Conservation (phyloP, 1,140 invertebrate genomes). For the Micrasema minimum region DNA sequence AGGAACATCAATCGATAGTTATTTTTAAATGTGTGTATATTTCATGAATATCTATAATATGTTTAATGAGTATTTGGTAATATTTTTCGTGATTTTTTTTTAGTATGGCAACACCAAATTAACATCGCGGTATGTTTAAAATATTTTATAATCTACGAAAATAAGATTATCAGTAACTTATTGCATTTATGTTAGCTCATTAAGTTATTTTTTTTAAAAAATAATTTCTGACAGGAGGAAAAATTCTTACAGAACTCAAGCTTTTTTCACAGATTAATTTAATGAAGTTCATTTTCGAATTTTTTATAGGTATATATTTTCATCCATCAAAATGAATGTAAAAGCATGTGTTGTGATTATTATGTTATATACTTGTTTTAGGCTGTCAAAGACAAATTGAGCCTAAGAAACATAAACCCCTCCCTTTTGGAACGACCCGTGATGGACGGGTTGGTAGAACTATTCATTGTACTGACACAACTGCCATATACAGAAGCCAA, state of each 20-base stretch:
- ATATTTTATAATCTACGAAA: too few relatives aligned
- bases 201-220: too few relatives aligned
- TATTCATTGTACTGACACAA: constrained; percentile 18
- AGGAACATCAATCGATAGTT: neutral
- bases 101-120: too few relatives aligned
- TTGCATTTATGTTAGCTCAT: too few relatives aligned
- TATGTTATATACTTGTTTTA: constrained; percentile 4
- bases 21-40: neutral
- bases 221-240: neutral
- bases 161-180: too few relatives aligned
- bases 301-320: neutral
- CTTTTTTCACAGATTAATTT: neutral
- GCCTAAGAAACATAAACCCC: constrained; percentile 6
- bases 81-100: neutral
- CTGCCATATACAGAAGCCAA: constrained; percentile 8
- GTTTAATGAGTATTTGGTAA: neutral
- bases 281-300: too few relatives aligned
- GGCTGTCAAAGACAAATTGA: constrained; percentile 19
- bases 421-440: neutral
- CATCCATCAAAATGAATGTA: neutral
- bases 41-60: neutral
- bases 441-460: constrained; percentile 4
- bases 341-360: neutral
- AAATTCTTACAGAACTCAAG: neutral
- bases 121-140: too few relatives aligned